phyloP scores from a whole-genome alignment of 2,888 invertebrate species.

The Punctoribates punctum region DNA sequence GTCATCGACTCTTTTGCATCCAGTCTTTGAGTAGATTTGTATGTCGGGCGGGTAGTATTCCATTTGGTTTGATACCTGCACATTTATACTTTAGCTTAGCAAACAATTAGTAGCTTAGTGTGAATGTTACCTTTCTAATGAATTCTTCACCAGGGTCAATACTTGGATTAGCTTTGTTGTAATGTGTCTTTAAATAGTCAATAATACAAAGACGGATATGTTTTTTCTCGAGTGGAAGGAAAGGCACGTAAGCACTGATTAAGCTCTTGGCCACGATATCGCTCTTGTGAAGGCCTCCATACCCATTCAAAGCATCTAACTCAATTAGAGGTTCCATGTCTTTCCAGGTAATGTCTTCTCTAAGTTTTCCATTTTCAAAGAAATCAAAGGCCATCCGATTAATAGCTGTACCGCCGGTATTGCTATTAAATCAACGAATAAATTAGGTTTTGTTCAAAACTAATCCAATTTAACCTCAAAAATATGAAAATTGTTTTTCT shows the following conservation, averaged over 20 bases:
- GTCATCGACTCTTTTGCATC: slow-evolving; percentile 82
- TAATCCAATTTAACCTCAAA: slow-evolving; percentile 54
- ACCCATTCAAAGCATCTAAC: slow-evolving; percentile 54
- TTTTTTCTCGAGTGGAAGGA: slow-evolving; percentile 79
- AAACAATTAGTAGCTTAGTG: not conserved
- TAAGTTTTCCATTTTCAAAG: slow-evolving; percentile 53
- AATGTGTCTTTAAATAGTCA: slow-evolving; percentile 56
- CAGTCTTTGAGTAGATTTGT: slow-evolving; percentile 75
- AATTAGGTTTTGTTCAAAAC: slow-evolving; percentile 43
- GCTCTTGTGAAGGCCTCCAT: slow-evolving; percentile 66
- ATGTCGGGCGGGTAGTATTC: slow-evolving; percentile 69
- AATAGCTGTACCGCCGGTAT: slow-evolving; percentile 57
- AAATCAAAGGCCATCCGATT: slow-evolving; percentile 53
- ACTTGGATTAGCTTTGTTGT: slow-evolving; percentile 32
- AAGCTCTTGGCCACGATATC: slow-evolving; percentile 76
- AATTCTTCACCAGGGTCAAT: slow-evolving; percentile 35
- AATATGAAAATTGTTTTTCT: slow-evolving; percentile 60
- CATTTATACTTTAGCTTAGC: slow-evolving; percentile 53
- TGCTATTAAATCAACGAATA: slow-evolving; percentile 52
- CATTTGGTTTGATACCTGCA: slow-evolving; percentile 63
- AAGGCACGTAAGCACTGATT: slow-evolving; percentile 91
- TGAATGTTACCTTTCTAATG: slow-evolving; percentile 18
- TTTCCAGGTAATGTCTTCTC: slow-evolving; percentile 55
- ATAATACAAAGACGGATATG: slow-evolving; percentile 75
- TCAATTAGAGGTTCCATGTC: slow-evolving; percentile 55